Base-by-base conservation (phyloP, 2,888 invertebrate species). In the Onthophagus sagittarius region DNA sequence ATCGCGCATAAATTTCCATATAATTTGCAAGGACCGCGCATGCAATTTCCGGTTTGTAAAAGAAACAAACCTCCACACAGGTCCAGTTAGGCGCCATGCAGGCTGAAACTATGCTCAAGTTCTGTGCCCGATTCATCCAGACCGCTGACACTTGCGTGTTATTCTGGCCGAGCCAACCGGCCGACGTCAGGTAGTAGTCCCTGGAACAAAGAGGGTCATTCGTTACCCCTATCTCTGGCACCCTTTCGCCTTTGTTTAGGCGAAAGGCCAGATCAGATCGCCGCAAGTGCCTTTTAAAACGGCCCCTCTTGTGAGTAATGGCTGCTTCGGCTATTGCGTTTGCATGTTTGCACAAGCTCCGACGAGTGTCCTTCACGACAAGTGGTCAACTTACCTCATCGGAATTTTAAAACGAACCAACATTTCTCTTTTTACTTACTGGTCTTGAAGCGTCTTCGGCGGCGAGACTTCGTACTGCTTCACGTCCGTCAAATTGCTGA, bases 41-140 rank as follows among this genome's bases (percentile, higher is more conserved):
- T 65, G 65, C 23, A 11, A 65, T 15, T 65, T 23, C 65, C 11
- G 31, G 63, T 15, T 69, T 69, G 13, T 13, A 23, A 39, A 14
- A 15, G 32, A 73, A 71, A 82, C 87, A 85, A 81, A 95, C 96
- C 90, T 95, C 93, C 78, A 90, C 88, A 86, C 98, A 98, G 73
- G 91, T 90, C 92, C 95, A 94, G 83, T 91, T 92, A 5, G 93
- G 93, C 65, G 92, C 90, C 75, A 91, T 90, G 85, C 98, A 98
- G 76, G 95, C 90, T 77, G 95, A 93, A 80, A 97, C 91, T 76
- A 96, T 90, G 79, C 95, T 94, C 78, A 94, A 89, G 85, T 98
- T 98, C 87, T 98, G 98, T 65, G 94, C 92, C 79, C 98, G 90
- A 85, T 96, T 96, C 90, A 97, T 93, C 95, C 97, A 98, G 73